These are phyloP conservation scores for zebrafish (Danio rerio) DNA, from an alignment of 2,113 vertebrate genomes.

Conservation along the genomic window DNA sequence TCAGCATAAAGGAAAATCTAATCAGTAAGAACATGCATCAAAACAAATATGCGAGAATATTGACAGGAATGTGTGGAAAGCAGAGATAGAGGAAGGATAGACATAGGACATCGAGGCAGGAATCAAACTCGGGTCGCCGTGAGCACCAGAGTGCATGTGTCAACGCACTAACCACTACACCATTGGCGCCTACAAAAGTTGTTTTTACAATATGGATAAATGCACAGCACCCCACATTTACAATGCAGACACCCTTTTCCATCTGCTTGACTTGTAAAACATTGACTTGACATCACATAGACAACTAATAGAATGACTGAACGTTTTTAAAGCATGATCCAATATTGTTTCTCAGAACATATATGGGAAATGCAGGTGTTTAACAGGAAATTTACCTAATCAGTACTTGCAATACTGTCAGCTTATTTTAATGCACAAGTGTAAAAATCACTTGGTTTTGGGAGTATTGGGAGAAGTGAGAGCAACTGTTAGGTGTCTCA, in stretches of 20 bases:
- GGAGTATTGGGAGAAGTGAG: neutral
- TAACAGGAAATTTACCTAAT: neutral
- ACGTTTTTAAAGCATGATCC: too few relatives aligned
- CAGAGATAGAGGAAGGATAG: too few relatives aligned
- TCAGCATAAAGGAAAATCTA: too few relatives aligned
- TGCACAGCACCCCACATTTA: neutral
- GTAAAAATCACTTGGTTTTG: slow-evolving; percentile 7
- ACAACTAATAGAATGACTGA: neutral
- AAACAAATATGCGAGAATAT: neutral
- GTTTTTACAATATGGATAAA: neutral
- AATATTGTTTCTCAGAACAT: too few relatives aligned
- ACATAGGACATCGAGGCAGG: too few relatives aligned
- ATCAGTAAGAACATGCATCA: too few relatives aligned
- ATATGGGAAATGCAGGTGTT: slow-evolving; percentile 3
- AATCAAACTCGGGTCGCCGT: too few relatives aligned
- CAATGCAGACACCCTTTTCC: neutral
- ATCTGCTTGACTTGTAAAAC: neutral
- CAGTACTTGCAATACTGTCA: neutral
- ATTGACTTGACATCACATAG: neutral
- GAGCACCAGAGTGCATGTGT: too few relatives aligned
- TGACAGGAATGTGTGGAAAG: too few relatives aligned
- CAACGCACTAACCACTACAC: too few relatives aligned
- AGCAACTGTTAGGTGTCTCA: neutral
- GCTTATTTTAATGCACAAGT: neutral
- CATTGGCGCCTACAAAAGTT: too few relatives aligned